Evolutionary conservation across 2,113 vertebrate species (phyloP).

Genomic region (Oenanthe oenanthe): DNA sequence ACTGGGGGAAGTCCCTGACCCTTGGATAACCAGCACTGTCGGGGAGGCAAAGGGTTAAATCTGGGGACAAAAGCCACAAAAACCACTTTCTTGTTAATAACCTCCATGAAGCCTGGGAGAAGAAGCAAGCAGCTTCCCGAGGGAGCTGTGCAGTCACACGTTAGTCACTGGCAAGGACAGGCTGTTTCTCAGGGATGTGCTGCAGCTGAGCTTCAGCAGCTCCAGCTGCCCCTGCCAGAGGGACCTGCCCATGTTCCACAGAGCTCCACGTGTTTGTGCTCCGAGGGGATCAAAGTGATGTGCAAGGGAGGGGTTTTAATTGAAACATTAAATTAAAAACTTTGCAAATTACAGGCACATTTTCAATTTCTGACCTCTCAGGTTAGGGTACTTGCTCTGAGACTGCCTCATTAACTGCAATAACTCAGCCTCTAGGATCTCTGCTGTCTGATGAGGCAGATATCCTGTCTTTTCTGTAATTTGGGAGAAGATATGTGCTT

Average conservation of each 20-base stretch:
- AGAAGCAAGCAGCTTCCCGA: not conserved
- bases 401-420: slow-evolving; percentile 62
- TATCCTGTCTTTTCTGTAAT: slow-evolving; percentile 36
- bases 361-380: slow-evolving; percentile 52
- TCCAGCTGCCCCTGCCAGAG: not conserved
- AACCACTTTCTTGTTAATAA: not conserved
- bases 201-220: not conserved
- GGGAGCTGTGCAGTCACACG: not conserved
- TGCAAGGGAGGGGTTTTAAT: slow-evolving; percentile 14
- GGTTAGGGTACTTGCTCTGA: slow-evolving; percentile 27
- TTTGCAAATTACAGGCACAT: not conserved
- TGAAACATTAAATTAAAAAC: slow-evolving; percentile 52
- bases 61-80: not conserved
- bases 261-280: not conserved
- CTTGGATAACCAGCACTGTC: not conserved
- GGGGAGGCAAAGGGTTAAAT: not conserved
- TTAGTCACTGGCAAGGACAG: not conserved
- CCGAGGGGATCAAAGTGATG: not conserved
- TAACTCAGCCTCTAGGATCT: slow-evolving; percentile 49
- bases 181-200: not conserved
- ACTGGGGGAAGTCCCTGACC: not conserved
- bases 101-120: not conserved
- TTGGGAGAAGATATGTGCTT: not conserved
- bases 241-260: not conserved
- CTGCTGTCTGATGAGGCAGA: slow-evolving; percentile 18